Percentiles rank a stretch among this genome's conserved stretches.
Conservation (phyloP, 2,888 invertebrate species). For the Mythimna albipuncta region DNA sequence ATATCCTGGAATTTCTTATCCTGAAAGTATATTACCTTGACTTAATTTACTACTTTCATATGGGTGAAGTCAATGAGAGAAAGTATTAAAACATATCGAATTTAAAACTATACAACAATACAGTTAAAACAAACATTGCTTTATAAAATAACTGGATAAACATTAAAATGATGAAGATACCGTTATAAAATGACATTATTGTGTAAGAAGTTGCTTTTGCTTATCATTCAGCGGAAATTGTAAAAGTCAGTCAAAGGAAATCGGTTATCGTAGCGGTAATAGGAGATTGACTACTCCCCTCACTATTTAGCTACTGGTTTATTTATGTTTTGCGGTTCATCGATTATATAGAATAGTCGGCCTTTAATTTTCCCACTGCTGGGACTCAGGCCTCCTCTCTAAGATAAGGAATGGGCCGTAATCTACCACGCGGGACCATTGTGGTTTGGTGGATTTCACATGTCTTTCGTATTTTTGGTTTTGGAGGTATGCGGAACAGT, state of each 20-base stretch:
- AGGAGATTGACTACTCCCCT: slow-evolving; percentile 30
- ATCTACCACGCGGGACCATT: too few relatives aligned
- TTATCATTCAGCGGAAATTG: slow-evolving; percentile 51
- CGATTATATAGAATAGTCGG: too few relatives aligned
- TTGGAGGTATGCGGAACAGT: too few relatives aligned
- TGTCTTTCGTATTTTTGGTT: too few relatives aligned
- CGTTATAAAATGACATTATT: slow-evolving; percentile 32
- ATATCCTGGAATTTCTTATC: too few relatives aligned
- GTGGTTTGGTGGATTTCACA: too few relatives aligned
- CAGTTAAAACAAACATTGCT: background rate
- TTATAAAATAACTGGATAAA: background rate
- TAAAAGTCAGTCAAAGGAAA: slow-evolving; percentile 37
- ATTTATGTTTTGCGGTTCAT: background rate
- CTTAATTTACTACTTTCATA: too few relatives aligned
- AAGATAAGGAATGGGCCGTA: too few relatives aligned
- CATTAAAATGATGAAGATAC: slow-evolving; percentile 16
- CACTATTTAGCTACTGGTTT: slow-evolving; percentile 1
- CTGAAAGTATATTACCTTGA: too few relatives aligned
- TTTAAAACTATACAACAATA: background rate
- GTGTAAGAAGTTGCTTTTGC: slow-evolving; percentile 27
- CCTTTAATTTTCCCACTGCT: too few relatives aligned
- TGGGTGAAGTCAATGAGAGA: too few relatives aligned
- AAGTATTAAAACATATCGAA: background rate
- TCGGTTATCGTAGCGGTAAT: slow-evolving; percentile 29
- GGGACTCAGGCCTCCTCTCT: too few relatives aligned